Evolutionary conservation across 2,113 vertebrate species (phyloP).

Genomic region (Pseudorectes ferrugineus): DNA sequence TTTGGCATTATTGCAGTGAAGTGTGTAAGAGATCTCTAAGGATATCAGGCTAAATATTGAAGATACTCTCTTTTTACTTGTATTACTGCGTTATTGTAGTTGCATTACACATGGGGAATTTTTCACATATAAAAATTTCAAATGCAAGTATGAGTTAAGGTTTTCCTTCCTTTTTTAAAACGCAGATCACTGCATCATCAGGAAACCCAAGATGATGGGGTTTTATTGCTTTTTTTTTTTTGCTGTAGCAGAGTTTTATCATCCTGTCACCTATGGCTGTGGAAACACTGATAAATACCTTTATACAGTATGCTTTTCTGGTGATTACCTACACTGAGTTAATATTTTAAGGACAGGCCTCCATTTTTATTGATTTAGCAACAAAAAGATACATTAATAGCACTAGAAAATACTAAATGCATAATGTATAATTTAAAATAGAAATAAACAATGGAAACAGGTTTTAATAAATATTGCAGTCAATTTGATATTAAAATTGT

Average conservation of each 20-base stretch:
- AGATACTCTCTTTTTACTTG: not conserved
- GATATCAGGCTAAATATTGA: not conserved
- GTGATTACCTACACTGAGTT: not conserved
- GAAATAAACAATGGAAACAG: not conserved
- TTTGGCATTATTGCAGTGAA: not conserved
- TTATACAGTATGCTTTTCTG: not conserved
- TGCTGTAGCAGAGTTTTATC: not conserved
- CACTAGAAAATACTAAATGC: not conserved
- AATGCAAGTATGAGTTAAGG: not conserved
- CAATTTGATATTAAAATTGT: not conserved
- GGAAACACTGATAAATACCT: not conserved
- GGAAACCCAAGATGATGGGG: not conserved
- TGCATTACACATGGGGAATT: not conserved
- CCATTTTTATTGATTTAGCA: not conserved
- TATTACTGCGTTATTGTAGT: not conserved
- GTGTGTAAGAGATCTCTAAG: not conserved
- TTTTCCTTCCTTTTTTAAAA: not conserved
- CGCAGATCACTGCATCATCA: not conserved
- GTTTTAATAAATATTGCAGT: not conserved
- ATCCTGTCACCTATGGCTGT: not conserved
- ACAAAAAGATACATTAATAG: not conserved
- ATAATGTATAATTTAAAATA: not conserved
- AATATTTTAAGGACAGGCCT: not conserved
- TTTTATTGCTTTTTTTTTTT: not conserved
- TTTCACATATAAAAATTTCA: not conserved